A percentile compares a stretch with the other conserved stretches of the same genome.
phyloP scores from a whole-genome alignment of 2,113 vertebrate genomes.

The Tilapia sparmanii region DNA sequence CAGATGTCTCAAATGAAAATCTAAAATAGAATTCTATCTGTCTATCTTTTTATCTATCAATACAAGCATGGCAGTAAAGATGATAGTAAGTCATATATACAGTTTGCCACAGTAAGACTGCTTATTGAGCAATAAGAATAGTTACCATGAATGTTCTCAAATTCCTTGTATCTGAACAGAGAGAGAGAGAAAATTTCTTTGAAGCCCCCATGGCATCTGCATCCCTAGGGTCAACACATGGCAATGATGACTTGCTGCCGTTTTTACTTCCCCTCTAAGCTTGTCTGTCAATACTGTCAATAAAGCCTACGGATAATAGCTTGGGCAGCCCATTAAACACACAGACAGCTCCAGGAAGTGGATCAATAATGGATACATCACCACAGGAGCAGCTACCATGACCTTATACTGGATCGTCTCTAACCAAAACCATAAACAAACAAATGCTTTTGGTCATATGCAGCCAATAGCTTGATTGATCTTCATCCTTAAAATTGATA shows the following conservation, averaged over 20 bases:
- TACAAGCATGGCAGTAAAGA: background rate
- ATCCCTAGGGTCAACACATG: constrained; percentile 32
- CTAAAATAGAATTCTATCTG: background rate
- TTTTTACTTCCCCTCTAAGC: constrained; percentile 61
- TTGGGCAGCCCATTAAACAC: constrained; percentile 63
- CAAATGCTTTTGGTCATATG: constrained; percentile 1
- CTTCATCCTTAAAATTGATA: background rate
- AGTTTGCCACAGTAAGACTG: background rate
- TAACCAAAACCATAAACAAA: constrained; percentile 30
- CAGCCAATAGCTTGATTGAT: background rate
- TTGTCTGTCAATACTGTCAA: constrained; percentile 63
- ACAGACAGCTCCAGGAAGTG: constrained; percentile 52
- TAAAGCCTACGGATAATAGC: constrained; percentile 65
- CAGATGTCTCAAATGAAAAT: background rate
- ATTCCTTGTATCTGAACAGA: background rate
- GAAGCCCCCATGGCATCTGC: constrained; percentile 18
- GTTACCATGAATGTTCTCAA: background rate
- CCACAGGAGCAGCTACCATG: constrained; percentile 44
- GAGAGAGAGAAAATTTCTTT: background rate
- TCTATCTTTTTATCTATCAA: background rate
- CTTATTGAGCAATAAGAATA: background rate
- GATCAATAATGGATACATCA: constrained; percentile 65
- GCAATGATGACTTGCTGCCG: constrained; percentile 41
- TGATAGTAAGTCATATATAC: background rate
- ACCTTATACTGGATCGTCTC: constrained; percentile 40